A percentile compares a stretch with the other conserved stretches of the same genome.
Evolutionary conservation across 2,113 vertebrate genomes (phyloP).

Genomic region (Pavo muticus): DNA sequence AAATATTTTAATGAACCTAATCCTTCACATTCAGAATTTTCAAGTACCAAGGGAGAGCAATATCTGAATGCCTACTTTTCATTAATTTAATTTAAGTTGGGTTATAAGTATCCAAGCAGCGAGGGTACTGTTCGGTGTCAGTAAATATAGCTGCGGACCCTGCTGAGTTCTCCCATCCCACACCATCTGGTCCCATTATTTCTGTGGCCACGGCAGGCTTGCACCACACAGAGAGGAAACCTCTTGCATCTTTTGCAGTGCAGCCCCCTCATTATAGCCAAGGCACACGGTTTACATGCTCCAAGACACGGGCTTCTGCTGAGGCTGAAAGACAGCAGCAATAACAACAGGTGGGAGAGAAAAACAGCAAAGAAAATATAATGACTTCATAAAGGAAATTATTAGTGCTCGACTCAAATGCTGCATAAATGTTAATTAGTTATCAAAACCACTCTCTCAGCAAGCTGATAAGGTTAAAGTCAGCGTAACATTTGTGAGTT

Average conservation of each 20-base stretch:
- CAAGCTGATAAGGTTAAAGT: not conserved
- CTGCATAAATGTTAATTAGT: not conserved
- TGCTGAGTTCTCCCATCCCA: conserved; percentile 58
- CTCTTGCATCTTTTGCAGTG: conserved; percentile 43
- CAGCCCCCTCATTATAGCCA: conserved; percentile 27
- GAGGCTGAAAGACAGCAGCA: conserved; percentile 16
- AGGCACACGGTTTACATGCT: conserved; percentile 20
- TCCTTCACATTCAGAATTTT: conserved; percentile 44
- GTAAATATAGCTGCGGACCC: conserved; percentile 38
- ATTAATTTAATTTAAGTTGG: conserved; percentile 56
- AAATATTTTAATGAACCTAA: conserved; percentile 56
- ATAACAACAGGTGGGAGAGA: not conserved
- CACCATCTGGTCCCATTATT: conserved; percentile 57
- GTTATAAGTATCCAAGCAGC: conserved; percentile 23
- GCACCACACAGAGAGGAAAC: not conserved
- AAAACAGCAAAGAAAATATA: conserved; percentile 14
- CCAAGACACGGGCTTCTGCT: conserved; percentile 43
- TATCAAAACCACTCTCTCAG: not conserved
- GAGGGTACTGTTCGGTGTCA: conserved; percentile 28
- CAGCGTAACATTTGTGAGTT: not conserved
- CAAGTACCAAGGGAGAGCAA: conserved; percentile 19
- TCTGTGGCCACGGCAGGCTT: not conserved
- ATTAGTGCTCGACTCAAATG: conserved; percentile 15
- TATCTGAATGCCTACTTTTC: not conserved
- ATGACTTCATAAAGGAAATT: not conserved